Evolutionary conservation across 1,140 invertebrate species (phyloP).

Genomic region (Harlomillsia oculata): DNA sequence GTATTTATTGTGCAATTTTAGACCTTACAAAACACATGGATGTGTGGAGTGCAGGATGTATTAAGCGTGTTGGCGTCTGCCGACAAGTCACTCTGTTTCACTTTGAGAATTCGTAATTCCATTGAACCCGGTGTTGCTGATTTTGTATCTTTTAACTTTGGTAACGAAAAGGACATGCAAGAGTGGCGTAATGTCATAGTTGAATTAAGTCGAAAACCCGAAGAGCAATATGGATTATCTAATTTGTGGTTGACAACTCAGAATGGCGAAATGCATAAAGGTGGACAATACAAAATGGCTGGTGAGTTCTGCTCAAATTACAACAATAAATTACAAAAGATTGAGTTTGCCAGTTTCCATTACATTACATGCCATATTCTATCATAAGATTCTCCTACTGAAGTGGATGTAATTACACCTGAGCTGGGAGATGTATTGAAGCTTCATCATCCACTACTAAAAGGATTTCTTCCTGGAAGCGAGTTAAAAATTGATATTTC

Average conservation of each 20-base stretch:
- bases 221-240: constrained; percentile 17
- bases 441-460: constrained; percentile 25
- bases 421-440: constrained; percentile 10
- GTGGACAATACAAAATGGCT: constrained; percentile 25
- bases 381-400: constrained; percentile 23
- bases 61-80: constrained; percentile 20
- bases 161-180: constrained; percentile 31
- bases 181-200: constrained; percentile 21
- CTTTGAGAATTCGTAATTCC: constrained; percentile 27
- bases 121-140: constrained; percentile 30
- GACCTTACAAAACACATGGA: constrained; percentile 26
- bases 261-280: constrained; percentile 25
- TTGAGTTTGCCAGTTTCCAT: neutral
- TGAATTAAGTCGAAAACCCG: constrained; percentile 16
- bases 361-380: neutral
- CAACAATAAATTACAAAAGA: neutral
- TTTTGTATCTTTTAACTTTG: constrained; percentile 32
- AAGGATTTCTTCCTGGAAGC: constrained; percentile 30
- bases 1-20: no score
- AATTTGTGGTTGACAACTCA: constrained; percentile 32
- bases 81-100: constrained; percentile 14
- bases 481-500: constrained; percentile 22
- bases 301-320: constrained; percentile 3
- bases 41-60: constrained; percentile 25
- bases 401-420: constrained; percentile 21